Percentiles rank a stretch among this genome's conserved stretches.
Conservation (phyloP, 1,140 invertebrate species). For the Hylyphantes graminicola region DNA sequence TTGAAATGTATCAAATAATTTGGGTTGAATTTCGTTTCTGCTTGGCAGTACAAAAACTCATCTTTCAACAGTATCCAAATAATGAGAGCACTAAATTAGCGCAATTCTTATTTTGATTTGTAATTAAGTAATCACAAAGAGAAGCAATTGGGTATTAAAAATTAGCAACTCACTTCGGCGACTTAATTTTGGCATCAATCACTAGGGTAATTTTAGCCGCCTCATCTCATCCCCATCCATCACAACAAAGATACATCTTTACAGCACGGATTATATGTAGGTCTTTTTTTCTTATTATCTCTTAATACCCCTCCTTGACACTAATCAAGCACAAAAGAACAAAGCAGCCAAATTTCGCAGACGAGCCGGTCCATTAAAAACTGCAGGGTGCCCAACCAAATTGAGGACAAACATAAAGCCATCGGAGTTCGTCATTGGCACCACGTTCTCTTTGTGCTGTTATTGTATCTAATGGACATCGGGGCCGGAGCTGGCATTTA, state of each 20-base stretch:
- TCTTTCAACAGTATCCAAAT: too few relatives aligned
- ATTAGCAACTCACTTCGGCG: too few relatives aligned
- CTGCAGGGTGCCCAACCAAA: conserved; percentile 41
- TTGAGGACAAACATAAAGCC: conserved; percentile 59
- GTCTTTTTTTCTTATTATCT: neutral
- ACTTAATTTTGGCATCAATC: too few relatives aligned
- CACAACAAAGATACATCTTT: neutral
- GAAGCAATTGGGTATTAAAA: too few relatives aligned
- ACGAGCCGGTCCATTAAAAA: conserved; percentile 39
- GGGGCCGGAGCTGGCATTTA: conserved; percentile 24
- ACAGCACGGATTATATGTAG: neutral
- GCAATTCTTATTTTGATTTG: too few relatives aligned
- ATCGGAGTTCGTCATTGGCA: conserved; percentile 32
- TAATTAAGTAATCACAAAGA: too few relatives aligned
- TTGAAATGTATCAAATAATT: too few relatives aligned
- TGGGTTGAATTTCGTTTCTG: too few relatives aligned
- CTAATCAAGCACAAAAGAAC: conserved; percentile 32
- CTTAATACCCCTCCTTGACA: conserved; percentile 1
- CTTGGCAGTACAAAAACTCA: too few relatives aligned
- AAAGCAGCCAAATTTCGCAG: conserved; percentile 44
- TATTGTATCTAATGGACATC: conserved; percentile 56
- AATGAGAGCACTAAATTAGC: too few relatives aligned
- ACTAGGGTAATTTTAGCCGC: too few relatives aligned
- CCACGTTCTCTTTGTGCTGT: conserved; percentile 24
- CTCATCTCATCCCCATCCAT: too few relatives aligned